A percentile compares a stretch with the other conserved stretches of the same genome.
Evolutionary conservation across 1,140 invertebrate species (phyloP).

Genomic region (Penaeus vannamei): DNA sequence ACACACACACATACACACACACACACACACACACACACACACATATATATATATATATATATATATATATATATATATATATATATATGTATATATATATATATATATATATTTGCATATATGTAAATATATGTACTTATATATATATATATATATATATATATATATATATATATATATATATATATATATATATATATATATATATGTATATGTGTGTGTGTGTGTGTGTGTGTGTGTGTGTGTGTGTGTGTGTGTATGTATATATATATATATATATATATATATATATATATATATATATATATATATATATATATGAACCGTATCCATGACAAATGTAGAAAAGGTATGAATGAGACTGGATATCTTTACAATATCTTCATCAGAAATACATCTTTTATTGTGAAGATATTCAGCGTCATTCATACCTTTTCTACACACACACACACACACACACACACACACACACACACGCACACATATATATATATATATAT

Average conservation of each 20-base stretch:
- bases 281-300: slow-evolving; percentile 28
- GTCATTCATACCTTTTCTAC: too few species aligned
- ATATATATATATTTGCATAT: too few species aligned
- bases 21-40: background rate
- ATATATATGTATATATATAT: background rate
- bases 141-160: background rate
- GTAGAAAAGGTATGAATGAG: too few species aligned
- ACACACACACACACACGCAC: background rate
- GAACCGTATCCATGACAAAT: background rate
- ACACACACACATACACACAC: background rate
- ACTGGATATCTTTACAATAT: too few species aligned
- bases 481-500: background rate
- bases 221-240: too few species aligned
- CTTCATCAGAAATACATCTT: too few species aligned
- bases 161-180: slow-evolving; percentile 28
- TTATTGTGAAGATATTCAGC: too few species aligned
- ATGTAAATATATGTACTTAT: background rate
- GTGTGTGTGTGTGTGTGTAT: too few species aligned
- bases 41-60: background rate
- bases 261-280: too few species aligned
- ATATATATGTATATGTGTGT: background rate
- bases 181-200: slow-evolving; percentile 30
- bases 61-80: background rate
- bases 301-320: slow-evolving; percentile 24
- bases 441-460: too few species aligned